Conservation (phyloP, 1,140 invertebrate genomes). For the Drosophila subpulchrella region DNA sequence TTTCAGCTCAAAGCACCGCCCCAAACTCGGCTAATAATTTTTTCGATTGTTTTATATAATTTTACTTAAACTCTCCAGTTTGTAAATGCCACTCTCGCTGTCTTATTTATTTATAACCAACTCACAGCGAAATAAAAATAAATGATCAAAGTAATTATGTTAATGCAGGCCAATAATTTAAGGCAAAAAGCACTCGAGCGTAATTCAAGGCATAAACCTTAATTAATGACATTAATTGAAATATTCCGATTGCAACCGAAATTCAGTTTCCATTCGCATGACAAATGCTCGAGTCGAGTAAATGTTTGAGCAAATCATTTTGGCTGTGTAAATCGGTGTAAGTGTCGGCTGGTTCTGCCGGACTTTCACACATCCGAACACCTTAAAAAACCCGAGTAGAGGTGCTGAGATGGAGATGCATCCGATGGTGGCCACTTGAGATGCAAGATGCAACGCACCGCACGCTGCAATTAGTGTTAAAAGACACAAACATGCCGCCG, state of each 20-base stretch:
- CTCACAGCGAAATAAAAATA: constrained; percentile 27
- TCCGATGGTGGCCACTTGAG: constrained; percentile 48
- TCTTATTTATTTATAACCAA: constrained; percentile 5
- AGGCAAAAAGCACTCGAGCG: constrained; percentile 18
- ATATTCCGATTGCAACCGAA: constrained; percentile 28
- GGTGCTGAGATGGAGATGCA: constrained; percentile 3
- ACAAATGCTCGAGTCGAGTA: constrained; percentile 17
- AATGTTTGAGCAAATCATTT: constrained; percentile 47
- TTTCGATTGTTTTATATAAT: constrained; percentile 2
- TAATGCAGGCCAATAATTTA: constrained; percentile 42
- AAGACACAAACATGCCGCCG: constrained; percentile 69
- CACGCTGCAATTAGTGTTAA: constrained; percentile 76
- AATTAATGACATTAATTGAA: constrained; percentile 48
- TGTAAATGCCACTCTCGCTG: neutral
- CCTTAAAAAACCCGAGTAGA: constrained; percentile 1
- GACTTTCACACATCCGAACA: constrained; percentile 30
- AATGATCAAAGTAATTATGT: constrained; percentile 44
- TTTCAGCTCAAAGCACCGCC: neutral
- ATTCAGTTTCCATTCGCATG: constrained; percentile 28
- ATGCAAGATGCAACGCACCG: constrained; percentile 51
- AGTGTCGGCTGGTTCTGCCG: constrained; percentile 18
- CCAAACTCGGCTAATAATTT: neutral
- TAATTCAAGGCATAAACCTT: constrained; percentile 21
- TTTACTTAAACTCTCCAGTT: constrained; percentile 7
- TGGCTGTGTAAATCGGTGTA: constrained; percentile 30